Evolutionary conservation across 2,797 vertebrate species (phyloP).

Genomic region (Masticophis lateralis): DNA sequence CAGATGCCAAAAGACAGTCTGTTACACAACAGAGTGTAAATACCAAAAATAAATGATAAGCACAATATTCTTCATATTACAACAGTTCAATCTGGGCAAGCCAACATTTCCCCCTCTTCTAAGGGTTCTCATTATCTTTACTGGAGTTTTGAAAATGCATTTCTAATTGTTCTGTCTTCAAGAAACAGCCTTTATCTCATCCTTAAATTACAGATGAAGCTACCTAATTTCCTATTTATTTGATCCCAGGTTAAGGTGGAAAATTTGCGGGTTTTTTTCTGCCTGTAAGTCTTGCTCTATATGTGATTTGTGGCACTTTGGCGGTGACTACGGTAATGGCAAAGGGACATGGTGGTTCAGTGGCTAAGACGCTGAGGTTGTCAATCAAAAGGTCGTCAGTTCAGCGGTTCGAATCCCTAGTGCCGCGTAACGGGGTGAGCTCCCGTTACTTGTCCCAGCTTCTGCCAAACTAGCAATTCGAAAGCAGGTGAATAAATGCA

Average conservation of each 20-base stretch:
- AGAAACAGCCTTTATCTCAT: not conserved
- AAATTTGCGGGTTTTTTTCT: not conserved
- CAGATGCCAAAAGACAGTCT: not conserved
- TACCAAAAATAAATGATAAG: not conserved
- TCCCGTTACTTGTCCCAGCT: no score
- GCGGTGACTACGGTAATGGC: not conserved
- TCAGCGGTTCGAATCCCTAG: no score
- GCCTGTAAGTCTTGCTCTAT: not conserved
- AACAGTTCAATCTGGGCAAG: slow-evolving; percentile 50
- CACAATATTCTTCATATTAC: not conserved
- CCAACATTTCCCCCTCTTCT: slow-evolving; percentile 48
- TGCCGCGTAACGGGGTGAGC: no score
- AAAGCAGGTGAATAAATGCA: no score
- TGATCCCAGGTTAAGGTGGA: not conserved
- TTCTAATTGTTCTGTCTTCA: not conserved
- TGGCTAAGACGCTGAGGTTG: no score
- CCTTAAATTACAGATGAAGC: not conserved
- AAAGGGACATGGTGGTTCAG: no score
- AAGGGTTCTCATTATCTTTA: not conserved
- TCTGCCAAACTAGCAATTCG: no score
- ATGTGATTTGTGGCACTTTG: not conserved
- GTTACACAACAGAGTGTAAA: not conserved
- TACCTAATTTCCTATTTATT: not conserved
- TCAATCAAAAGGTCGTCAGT: no score
- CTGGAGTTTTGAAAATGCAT: not conserved